Percentiles rank a stretch among this genome's conserved stretches.
Conservation (phyloP, 2,888 invertebrate genomes). For the Ophion obscuratus region DNA sequence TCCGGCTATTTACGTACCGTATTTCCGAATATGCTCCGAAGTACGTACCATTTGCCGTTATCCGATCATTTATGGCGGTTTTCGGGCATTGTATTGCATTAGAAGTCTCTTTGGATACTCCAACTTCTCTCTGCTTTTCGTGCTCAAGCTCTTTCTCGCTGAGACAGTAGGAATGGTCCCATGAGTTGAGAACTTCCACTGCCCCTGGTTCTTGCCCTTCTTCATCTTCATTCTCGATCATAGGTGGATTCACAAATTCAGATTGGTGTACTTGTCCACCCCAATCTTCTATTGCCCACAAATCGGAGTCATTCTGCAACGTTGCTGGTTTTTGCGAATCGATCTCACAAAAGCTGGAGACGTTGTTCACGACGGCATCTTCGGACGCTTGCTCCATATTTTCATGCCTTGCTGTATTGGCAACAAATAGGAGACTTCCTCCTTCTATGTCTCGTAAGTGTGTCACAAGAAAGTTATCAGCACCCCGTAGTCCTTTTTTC, state of each 20-base stretch:
- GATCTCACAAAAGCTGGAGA: constrained; percentile 6
- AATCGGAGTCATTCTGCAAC: neutral
- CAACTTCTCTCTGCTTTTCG: no score
- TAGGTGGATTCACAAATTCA: constrained; percentile 3
- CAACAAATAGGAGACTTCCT: neutral
- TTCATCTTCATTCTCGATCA: neutral
- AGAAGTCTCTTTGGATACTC: no score
- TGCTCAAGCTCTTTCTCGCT: neutral
- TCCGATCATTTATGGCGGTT: neutral
- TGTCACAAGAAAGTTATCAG: neutral
- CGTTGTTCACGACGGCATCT: neutral
- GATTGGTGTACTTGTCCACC: neutral
- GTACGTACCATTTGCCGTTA: neutral
- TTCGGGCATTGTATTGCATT: no score
- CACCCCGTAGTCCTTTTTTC: neutral
- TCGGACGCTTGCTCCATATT: no score
- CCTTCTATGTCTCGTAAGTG: neutral
- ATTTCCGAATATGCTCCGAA: neutral
- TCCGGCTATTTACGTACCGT: neutral
- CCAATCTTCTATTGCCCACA: neutral
- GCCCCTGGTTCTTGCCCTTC: neutral
- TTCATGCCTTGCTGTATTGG: no score
- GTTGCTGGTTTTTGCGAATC: neutral
- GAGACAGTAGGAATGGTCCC: neutral
- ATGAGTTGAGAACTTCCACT: neutral